These are phyloP conservation scores for Camponotus pennsylvanicus DNA, from an alignment of 1,140 invertebrate species.

Conservation along the genomic window DNA sequence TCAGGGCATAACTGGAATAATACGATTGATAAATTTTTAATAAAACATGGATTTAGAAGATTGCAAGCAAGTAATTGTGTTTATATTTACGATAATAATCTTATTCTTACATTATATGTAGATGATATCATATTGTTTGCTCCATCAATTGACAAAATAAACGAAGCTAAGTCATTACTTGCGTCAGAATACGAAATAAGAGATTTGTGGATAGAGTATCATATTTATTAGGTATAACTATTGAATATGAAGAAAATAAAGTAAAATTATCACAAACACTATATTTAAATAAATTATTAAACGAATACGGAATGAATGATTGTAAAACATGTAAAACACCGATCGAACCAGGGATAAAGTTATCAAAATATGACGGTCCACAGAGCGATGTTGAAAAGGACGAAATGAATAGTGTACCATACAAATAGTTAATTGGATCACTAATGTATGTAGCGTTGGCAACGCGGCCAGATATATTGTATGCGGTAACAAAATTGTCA, in stretches of 20 bases:
- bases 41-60: conserved; percentile 19
- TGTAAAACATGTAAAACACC: conserved; percentile 23
- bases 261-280: background rate
- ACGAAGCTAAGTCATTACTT: background rate
- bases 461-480: no score
- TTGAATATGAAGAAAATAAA: background rate
- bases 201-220: conserved; percentile 35
- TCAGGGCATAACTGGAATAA: conserved; percentile 25
- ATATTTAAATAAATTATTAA: conserved; percentile 25
- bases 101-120: conserved; percentile 13
- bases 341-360: conserved; percentile 10
- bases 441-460: conserved; percentile 23
- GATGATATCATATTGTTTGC: background rate
- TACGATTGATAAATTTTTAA: conserved; percentile 15
- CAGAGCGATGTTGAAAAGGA: conserved; percentile 6
- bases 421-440: conserved; percentile 24
- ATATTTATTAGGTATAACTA: conserved; percentile 28
- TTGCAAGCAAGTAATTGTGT: conserved; percentile 8
- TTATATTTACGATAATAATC: background rate
- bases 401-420: conserved; percentile 10
- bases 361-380: conserved; percentile 24
- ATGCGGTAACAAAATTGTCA: conserved; percentile 1
- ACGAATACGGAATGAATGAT: conserved; percentile 1
- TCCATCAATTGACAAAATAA: background rate
- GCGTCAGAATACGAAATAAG: background rate